Evolutionary conservation across 2,888 invertebrate genomes (phyloP), one percentile per base, ranked within the genome.

Genomic region (Hydrotaea cyrtoneurina): DNA sequence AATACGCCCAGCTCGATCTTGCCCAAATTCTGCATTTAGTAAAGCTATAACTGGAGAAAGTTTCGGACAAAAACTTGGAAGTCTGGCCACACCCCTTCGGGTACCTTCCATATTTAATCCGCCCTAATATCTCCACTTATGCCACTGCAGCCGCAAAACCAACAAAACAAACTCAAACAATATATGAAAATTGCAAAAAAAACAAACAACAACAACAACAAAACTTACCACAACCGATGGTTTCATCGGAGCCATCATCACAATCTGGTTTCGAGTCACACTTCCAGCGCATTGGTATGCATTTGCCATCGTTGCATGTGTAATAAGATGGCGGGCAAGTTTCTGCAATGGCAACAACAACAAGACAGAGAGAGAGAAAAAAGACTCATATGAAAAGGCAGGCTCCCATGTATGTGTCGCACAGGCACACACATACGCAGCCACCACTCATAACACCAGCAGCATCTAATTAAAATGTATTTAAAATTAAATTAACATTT

Each of bases 211-310:
- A 43, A 64, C 8, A 36, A 43, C 19, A 43, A 13, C 66, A 55
- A 72, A 72, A 90, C 92, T 93, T 90, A 93, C 93, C 92, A 90
- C 95, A 95, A 84, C 93, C 93, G 80, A 90, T 90, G 80, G 93
- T 92, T 91, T 95, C 95, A 90, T 95, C 95, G 80, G 94, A 94
- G 79, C 93, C 93, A 91, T 95, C 94, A 78, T 92, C 92, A 89
- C 95, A 95, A 89, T 95, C 95, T 39, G 91, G 90, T 80, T 93
- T 93, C 50, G 93, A 93, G 90, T 95, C 94, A 89, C 95, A 95
- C 88, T 93, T 93, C 93, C 94, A 94, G 81, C 93, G 92, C 87
- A 92, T 91, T 73, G 94, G 94, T 88, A 95, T 94, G 90, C 95
- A 95, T 87, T 92, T 93, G 76, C 94, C 94, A 87, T 93, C 93